Evolutionary conservation across 2,113 vertebrate species (phyloP).

Genomic region (Oncorhynchus tshawytscha): DNA sequence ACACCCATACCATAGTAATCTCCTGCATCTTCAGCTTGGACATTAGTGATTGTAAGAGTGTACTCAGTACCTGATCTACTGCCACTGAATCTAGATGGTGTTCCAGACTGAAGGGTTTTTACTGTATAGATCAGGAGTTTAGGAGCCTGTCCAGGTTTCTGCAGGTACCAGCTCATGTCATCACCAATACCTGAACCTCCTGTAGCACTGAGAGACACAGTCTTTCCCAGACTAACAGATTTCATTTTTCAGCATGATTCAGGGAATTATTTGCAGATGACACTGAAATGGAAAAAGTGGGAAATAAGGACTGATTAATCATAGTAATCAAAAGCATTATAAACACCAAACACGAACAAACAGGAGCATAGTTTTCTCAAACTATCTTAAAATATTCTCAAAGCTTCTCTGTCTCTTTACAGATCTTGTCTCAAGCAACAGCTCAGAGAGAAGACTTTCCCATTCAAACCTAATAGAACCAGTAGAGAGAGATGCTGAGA

Average conservation of each 20-base stretch:
- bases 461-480: too few species aligned
- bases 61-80: too few species aligned
- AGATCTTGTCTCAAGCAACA: slow-evolving; percentile 26
- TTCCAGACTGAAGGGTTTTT: too few species aligned
- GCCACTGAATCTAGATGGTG: too few species aligned
- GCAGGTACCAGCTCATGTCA: neutral
- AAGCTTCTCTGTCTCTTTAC: neutral
- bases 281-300: slow-evolving; percentile 12
- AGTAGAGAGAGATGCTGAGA: neutral
- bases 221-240: slow-evolving; percentile 13
- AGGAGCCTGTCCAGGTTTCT: too few species aligned
- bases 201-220: too few species aligned
- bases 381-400: too few species aligned
- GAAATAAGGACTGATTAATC: too few species aligned
- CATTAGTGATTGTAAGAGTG: too few species aligned
- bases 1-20: too few species aligned
- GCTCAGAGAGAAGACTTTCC: neutral
- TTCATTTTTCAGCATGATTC: neutral
- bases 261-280: neutral
- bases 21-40: too few species aligned
- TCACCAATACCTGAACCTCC: neutral
- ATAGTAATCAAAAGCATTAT: neutral
- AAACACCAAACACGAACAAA: neutral
- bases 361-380: neutral
- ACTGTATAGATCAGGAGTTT: too few species aligned